Conservation (phyloP, 2,888 invertebrate genomes). For the Hermodice carunculata region DNA sequence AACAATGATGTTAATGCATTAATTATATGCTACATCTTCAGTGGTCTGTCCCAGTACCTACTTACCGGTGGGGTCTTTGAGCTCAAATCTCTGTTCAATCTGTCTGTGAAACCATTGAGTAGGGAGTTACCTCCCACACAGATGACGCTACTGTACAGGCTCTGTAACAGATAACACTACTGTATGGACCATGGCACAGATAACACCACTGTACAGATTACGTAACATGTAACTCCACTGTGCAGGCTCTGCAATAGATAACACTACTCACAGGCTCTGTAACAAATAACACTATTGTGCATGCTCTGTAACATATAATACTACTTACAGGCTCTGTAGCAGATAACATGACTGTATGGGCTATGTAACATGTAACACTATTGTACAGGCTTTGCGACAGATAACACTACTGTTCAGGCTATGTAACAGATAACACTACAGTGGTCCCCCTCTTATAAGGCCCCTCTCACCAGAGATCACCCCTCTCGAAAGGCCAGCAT, state of each 20-base stretch:
- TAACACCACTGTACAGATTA: neutral
- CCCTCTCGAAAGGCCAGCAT: no score
- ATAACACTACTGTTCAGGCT: no score
- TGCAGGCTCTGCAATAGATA: constrained; percentile 78
- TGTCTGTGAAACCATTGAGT: constrained; percentile 93
- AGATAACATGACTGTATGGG: no score
- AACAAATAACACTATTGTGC: constrained; percentile 92
- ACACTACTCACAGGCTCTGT: neutral
- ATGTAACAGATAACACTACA: no score
- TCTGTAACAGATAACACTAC: constrained; percentile 69
- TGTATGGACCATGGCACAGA: neutral
- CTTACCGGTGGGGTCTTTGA: constrained; percentile 85
- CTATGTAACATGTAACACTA: no score
- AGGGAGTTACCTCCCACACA: constrained; percentile 95
- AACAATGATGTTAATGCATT: no score
- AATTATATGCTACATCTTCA: no score
- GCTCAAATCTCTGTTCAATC: constrained; percentile 88
- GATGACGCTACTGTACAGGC: constrained; percentile 93
- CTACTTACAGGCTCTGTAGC: no score
- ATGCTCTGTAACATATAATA: no score
- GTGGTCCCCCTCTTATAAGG: no score
- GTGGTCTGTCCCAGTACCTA: constrained; percentile 9
- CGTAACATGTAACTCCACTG: constrained; percentile 87
- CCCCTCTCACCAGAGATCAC: no score
- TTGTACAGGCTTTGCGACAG: no score